These are phyloP conservation scores for Cephonodes hylas DNA, from an alignment of 2,888 invertebrate genomes.

Conservation along the genomic window DNA sequence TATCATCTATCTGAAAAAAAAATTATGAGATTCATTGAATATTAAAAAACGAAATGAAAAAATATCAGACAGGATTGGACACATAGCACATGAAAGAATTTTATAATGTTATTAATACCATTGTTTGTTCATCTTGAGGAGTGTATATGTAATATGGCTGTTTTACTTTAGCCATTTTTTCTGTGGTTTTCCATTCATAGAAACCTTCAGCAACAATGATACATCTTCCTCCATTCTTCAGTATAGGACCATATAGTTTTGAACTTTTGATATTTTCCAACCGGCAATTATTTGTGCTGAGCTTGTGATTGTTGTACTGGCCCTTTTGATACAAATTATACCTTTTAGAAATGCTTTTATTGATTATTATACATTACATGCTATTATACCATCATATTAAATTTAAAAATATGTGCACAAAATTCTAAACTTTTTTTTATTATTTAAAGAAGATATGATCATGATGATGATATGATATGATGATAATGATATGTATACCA, in stretches of 20 bases:
- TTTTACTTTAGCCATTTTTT: slow-evolving; percentile 78
- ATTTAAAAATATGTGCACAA: too few relatives aligned
- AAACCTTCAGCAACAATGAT: slow-evolving; percentile 90
- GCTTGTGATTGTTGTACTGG: slow-evolving; percentile 82
- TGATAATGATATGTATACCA: too few relatives aligned
- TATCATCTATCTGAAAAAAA: slow-evolving; percentile 73
- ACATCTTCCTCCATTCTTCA: slow-evolving; percentile 87
- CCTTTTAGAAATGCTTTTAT: not conserved
- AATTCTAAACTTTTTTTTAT: too few relatives aligned
- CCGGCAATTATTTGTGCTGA: slow-evolving; percentile 90
- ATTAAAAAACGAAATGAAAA: too few relatives aligned
- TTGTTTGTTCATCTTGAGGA: slow-evolving; percentile 76
- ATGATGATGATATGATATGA: too few relatives aligned
- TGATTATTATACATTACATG: too few relatives aligned
- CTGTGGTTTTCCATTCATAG: slow-evolving; percentile 90
- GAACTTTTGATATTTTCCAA: slow-evolving; percentile 86
- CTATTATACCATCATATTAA: too few relatives aligned
- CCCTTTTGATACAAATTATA: slow-evolving; percentile 63
- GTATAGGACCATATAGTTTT: slow-evolving; percentile 84
- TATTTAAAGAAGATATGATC: too few relatives aligned
- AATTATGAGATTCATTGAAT: not conserved
- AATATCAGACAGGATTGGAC: too few relatives aligned
- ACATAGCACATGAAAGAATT: too few relatives aligned
- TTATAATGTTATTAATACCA: too few relatives aligned
- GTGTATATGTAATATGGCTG: slow-evolving; percentile 89